A percentile compares a stretch with the other conserved stretches of the same genome.
Evolutionary conservation across 2,797 vertebrate species (phyloP).

Genomic region (Clangula hyemalis): DNA sequence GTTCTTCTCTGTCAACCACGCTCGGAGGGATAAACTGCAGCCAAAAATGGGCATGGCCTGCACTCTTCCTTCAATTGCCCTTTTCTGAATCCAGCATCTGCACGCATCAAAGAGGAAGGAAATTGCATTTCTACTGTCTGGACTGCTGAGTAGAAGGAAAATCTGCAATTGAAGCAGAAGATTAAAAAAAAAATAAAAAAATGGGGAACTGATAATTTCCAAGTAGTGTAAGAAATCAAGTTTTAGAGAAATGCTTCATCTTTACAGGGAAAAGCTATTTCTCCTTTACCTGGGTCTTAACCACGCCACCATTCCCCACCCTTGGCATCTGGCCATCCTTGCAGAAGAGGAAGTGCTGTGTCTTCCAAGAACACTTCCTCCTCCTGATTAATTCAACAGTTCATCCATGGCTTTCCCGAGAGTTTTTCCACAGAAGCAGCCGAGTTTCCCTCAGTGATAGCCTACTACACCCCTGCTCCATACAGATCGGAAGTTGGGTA

Average conservation of each 20-base stretch:
- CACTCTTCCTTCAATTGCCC: not conserved
- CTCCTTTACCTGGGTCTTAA: slow-evolving; percentile 11
- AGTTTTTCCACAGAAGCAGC: slow-evolving; percentile 39
- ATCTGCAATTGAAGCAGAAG: slow-evolving; percentile 57
- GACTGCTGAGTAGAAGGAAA: slow-evolving; percentile 49
- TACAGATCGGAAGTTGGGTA: not conserved
- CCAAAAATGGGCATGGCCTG: not conserved
- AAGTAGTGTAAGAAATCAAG: not conserved
- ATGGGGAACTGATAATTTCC: not conserved
- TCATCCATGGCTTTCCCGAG: slow-evolving; percentile 13
- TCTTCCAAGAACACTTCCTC: slow-evolving; percentile 74
- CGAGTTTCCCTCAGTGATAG: not conserved
- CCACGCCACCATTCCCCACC: not conserved
- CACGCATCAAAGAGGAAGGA: slow-evolving; percentile 59
- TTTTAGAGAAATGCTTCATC: slow-evolving; percentile 37
- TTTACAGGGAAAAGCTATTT: slow-evolving; percentile 24
- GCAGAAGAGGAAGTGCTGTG: slow-evolving; percentile 69
- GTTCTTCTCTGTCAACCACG: rapidly evolving
- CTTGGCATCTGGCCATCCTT: slow-evolving; percentile 43
- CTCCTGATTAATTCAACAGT: slow-evolving; percentile 69
- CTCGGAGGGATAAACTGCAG: not conserved
- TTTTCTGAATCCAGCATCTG: slow-evolving; percentile 18
- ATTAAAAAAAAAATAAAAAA: not conserved
- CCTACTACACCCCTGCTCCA: not conserved
- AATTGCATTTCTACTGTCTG: slow-evolving; percentile 40